A percentile compares a stretch with the other conserved stretches of the same genome.
These are phyloP conservation scores for Agrochola circellaris DNA, from an alignment of 2,888 invertebrate genomes.

Conservation along the genomic window DNA sequence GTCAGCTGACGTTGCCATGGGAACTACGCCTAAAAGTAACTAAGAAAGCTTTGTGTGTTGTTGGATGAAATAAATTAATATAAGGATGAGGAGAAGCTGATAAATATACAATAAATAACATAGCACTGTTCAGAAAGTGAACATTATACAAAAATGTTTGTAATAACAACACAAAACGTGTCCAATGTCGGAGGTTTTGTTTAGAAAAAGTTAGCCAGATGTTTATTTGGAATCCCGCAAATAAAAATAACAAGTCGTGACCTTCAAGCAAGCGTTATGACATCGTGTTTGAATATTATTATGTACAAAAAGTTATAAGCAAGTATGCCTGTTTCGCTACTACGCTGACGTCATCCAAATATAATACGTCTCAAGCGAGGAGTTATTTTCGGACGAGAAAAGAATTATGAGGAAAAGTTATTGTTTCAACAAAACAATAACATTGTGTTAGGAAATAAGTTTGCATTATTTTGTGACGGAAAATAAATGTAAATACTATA, in stretches of 20 bases:
- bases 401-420: conserved; percentile 6
- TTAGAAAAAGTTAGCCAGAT: conserved; percentile 16
- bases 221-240: conserved; percentile 17
- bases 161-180: not conserved
- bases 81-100: conserved; percentile 46
- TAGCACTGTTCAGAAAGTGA: conserved; percentile 57
- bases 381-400: conserved; percentile 1
- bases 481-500: not conserved
- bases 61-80: conserved; percentile 41
- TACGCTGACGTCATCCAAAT: conserved; percentile 5
- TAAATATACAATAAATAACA: conserved; percentile 51
- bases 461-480: not conserved
- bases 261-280: conserved; percentile 35
- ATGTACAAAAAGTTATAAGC: conserved; percentile 10
- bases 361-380: not conserved
- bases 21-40: conserved; percentile 27
- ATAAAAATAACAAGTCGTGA: conserved; percentile 19
- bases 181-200: not conserved
- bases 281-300: conserved; percentile 23
- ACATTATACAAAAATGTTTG: not conserved
- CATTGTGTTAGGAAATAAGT: conserved; percentile 9
- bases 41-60: conserved; percentile 35
- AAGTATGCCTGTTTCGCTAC: not conserved
- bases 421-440: conserved; percentile 8
- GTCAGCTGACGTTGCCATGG: conserved; percentile 18